Evolutionary conservation across 2,888 invertebrate genomes (phyloP).

Genomic region (Anodontia alba): DNA sequence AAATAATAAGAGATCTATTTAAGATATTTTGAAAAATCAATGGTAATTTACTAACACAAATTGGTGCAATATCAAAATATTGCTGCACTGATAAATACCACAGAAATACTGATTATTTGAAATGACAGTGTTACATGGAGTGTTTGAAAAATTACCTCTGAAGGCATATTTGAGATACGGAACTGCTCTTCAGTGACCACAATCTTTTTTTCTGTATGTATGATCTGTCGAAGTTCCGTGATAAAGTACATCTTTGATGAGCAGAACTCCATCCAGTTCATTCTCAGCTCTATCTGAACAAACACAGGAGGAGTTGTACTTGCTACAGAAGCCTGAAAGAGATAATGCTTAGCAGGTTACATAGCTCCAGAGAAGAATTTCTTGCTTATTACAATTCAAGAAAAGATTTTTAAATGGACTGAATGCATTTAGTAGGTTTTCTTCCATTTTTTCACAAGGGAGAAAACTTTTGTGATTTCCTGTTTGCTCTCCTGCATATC

Average conservation of each 20-base stretch:
- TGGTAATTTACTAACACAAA: no score
- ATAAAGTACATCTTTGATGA: constrained; percentile 45
- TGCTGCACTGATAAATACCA: no score
- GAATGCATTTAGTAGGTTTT: no score
- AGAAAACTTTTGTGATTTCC: no score
- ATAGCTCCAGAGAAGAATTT: neutral
- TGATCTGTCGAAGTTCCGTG: constrained; percentile 45
- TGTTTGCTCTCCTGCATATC: no score
- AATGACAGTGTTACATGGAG: no score
- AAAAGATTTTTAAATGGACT: neutral
- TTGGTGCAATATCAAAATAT: no score
- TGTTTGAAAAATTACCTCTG: constrained; percentile 26
- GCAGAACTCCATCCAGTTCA: constrained; percentile 75
- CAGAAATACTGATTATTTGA: no score
- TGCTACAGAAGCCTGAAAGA: neutral
- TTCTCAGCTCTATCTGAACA: constrained; percentile 69
- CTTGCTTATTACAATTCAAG: neutral
- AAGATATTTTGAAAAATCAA: no score
- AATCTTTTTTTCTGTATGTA: constrained; percentile 35
- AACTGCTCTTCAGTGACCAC: constrained; percentile 33
- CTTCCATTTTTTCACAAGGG: no score
- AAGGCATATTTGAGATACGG: constrained; percentile 15
- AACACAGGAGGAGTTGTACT: constrained; percentile 62
- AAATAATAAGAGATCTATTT: no score
- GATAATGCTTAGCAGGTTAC: no score